These are phyloP conservation scores for Enchytraeus crypticus DNA, from an alignment of 2,888 invertebrate species.

Conservation along the genomic window DNA sequence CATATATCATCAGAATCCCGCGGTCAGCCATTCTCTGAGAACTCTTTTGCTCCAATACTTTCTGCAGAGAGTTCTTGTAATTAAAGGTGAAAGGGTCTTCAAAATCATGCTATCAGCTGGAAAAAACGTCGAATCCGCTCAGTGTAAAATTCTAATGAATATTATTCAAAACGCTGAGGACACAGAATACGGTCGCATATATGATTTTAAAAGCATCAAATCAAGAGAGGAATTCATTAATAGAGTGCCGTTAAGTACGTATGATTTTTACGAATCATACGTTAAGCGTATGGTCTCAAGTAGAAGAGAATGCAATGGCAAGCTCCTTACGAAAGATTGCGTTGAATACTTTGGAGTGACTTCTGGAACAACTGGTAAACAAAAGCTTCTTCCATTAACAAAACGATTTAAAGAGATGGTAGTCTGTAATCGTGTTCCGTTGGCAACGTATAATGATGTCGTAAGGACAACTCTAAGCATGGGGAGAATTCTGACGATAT, in stretches of 20 bases:
- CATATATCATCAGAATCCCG: slow-evolving; percentile 12
- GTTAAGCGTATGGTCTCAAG: neutral
- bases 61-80: slow-evolving; percentile 2
- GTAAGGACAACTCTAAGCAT: slow-evolving; percentile 3
- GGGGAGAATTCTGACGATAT: slow-evolving; percentile 15
- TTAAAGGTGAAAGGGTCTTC: slow-evolving; percentile 2
- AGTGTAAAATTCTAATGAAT: slow-evolving; percentile 13
- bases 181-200: slow-evolving; percentile 18
- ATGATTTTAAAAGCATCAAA: slow-evolving; percentile 15
- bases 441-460: slow-evolving; percentile 12
- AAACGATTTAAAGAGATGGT: slow-evolving; percentile 5
- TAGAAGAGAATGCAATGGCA: slow-evolving; percentile 3
- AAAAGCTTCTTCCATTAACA: slow-evolving; percentile 24
- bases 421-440: slow-evolving; percentile 5
- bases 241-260: slow-evolving; percentile 19
- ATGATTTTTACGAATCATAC: slow-evolving; percentile 17
- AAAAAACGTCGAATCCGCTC: slow-evolving; percentile 2
- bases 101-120: neutral
- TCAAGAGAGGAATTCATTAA: slow-evolving; percentile 15
- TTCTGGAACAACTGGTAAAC: slow-evolving; percentile 29
- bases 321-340: slow-evolving; percentile 20
- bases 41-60: slow-evolving; percentile 24
- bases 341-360: slow-evolving; percentile 26
- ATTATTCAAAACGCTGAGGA: slow-evolving; percentile 14
- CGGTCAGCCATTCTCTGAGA: slow-evolving; percentile 18